phyloP scores from a whole-genome alignment of 2,113 vertebrate species.

The Oxyura jamaicensis region DNA sequence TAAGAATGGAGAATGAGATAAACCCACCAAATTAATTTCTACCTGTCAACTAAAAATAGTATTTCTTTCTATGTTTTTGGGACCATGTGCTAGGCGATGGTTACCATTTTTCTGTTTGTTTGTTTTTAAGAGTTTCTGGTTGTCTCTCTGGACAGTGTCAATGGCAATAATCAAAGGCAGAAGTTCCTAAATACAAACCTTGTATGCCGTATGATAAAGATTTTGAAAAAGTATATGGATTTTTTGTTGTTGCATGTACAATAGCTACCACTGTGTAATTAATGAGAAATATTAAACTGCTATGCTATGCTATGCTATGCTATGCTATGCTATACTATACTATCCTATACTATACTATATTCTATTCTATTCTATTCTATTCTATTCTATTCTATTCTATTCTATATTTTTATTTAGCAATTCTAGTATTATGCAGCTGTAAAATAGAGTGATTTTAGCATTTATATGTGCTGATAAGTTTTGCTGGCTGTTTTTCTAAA shows the following conservation, averaged over 20 bases:
- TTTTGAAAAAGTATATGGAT: background rate
- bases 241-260: too few relatives aligned
- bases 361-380: too few relatives aligned
- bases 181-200: background rate
- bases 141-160: background rate
- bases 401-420: too few relatives aligned
- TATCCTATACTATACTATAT: too few relatives aligned
- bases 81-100: background rate
- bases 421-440: background rate
- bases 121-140: background rate
- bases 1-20: background rate
- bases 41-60: background rate
- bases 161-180: background rate
- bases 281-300: background rate
- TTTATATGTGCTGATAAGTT: background rate
- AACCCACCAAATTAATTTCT: background rate
- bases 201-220: too few relatives aligned
- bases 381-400: too few relatives aligned
- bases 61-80: background rate
- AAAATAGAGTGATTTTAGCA: background rate
- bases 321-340: too few relatives aligned
- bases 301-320: too few relatives aligned
- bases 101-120: background rate
- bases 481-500: background rate
- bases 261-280: background rate